Evolutionary conservation across 2,888 invertebrate species (phyloP), one percentile per base, ranked within the genome.

Genomic region (Thereva nobilitata): DNA sequence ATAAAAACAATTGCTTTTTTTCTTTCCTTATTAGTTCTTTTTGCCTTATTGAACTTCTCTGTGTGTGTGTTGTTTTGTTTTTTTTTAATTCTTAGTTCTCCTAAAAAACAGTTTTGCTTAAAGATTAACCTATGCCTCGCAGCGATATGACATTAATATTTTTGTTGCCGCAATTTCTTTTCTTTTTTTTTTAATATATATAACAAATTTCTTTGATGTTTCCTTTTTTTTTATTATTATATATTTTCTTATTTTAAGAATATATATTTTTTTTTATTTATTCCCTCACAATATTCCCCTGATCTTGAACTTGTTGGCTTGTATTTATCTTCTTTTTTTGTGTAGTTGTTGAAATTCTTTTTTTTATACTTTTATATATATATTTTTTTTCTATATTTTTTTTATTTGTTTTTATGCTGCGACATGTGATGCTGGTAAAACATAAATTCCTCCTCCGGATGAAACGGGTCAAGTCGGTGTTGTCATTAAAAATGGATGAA

Each of bases 391-490:
- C 55, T 52, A 52, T 64, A 67, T 37, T 53, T 57, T 59, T 52
- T 67, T 67, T 75, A 74, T 75, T 76, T 76, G 74, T 50, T 50
- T 50, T 61, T 50, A 61, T 61, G 79, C 79, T 64, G 78, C 76
- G 71, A 79, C 78, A 70, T 79, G 79, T 64, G 79, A 75, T 71
- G 78, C 75, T 67, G 79, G 80, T 76, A 80, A 71, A 72, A 80
- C 75, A 68, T 79, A 80, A 64, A 80, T 78, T 70, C 75, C 70
- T 72, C 75, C 71, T 70, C 72, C 71, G 66, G 74, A 64, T 68
- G 73, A 76, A 77, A 76, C 77, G 78, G 81, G 81, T 81, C 81
- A 81, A 77, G 81, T 81, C 74, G 81, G 79, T 77, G 81, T 78
- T 74, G 81, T 78, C 81, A 81, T 81, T 73, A 81, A 75, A 73